Percentiles rank a stretch among this genome's conserved stretches.
Evolutionary conservation across 2,888 invertebrate genomes (phyloP).

Genomic region (Parthenolecanium corni): DNA sequence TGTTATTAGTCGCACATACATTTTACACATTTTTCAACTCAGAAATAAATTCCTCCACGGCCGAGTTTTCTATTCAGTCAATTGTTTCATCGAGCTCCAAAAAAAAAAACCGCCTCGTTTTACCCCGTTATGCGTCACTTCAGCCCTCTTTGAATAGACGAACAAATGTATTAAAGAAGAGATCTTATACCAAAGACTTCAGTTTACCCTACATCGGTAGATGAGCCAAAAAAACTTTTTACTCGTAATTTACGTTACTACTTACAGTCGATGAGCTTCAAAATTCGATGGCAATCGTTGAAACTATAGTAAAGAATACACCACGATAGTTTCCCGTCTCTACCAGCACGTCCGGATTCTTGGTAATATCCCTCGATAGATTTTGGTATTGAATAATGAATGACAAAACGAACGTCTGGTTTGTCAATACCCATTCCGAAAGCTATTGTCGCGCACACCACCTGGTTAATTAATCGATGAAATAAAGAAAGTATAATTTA

Average conservation of each 20-base stretch:
- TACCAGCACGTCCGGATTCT: constrained; percentile 91
- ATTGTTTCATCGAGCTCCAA: no score
- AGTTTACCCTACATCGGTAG: no score
- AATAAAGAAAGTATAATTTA: background rate
- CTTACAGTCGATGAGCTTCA: constrained; percentile 30
- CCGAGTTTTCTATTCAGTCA: no score
- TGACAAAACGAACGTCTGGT: constrained; percentile 86
- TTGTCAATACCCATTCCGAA: constrained; percentile 99
- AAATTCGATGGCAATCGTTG: constrained; percentile 44
- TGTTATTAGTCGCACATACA: no score
- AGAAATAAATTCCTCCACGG: no score
- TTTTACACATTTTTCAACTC: no score
- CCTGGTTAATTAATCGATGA: constrained; percentile 37
- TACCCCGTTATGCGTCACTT: no score
- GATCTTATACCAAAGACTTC: no score
- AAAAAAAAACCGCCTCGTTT: no score
- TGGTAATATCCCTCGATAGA: constrained; percentile 96
- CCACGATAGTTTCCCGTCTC: constrained; percentile 74
- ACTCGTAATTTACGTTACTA: background rate
- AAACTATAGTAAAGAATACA: constrained; percentile 86
- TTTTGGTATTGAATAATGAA: constrained; percentile 87
- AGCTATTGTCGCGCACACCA: constrained; percentile 93
- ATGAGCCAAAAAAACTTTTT: no score
- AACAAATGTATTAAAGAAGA: no score
- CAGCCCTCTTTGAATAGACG: no score